These are phyloP conservation scores for Erythrolamprus reginae DNA, from an alignment of 2,113 vertebrate species.

Conservation along the genomic window DNA sequence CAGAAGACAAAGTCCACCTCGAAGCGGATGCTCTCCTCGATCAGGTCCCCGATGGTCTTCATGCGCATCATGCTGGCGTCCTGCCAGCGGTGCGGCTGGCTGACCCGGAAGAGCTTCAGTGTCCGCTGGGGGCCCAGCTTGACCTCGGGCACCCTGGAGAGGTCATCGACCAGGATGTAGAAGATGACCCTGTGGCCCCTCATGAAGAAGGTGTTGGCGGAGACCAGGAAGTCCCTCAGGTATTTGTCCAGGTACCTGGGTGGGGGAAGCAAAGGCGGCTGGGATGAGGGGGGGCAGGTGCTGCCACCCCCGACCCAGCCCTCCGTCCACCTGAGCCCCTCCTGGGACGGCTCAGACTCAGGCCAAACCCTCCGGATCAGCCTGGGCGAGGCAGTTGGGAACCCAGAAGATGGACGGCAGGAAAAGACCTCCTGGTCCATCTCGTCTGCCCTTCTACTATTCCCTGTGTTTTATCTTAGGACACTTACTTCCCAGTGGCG, in stretches of 20 bases:
- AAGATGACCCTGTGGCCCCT: slow-evolving; percentile 60
- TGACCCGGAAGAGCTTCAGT: slow-evolving; percentile 47
- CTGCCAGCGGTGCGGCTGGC: slow-evolving; percentile 56
- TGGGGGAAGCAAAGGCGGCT: too few species aligned
- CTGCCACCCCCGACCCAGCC: not conserved
- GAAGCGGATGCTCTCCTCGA: slow-evolving; percentile 28
- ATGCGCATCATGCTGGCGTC: slow-evolving; percentile 66
- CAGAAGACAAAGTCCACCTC: slow-evolving; percentile 66
- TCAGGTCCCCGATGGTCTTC: slow-evolving; percentile 58
- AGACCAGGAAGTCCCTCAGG: slow-evolving; percentile 54
- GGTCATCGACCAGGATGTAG: slow-evolving; percentile 59
- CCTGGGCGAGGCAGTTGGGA: too few species aligned
- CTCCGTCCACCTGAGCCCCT: not conserved
- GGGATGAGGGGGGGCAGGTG: not conserved
- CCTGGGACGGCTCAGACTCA: not conserved
- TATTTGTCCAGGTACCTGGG: slow-evolving; percentile 58
- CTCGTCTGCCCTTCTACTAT: too few species aligned
- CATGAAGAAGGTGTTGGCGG: slow-evolving; percentile 64
- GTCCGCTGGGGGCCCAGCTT: slow-evolving; percentile 42
- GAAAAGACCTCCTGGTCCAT: too few species aligned
- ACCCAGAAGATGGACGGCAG: too few species aligned
- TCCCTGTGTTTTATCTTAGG: too few species aligned
- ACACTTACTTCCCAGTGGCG: slow-evolving; percentile 41
- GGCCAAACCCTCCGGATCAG: not conserved
- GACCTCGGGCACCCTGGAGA: slow-evolving; percentile 45